A percentile compares a stretch with the other conserved stretches of the same genome.
phyloP scores from a whole-genome alignment of 1,140 invertebrate species.

The Pectinophora gossypiella region DNA sequence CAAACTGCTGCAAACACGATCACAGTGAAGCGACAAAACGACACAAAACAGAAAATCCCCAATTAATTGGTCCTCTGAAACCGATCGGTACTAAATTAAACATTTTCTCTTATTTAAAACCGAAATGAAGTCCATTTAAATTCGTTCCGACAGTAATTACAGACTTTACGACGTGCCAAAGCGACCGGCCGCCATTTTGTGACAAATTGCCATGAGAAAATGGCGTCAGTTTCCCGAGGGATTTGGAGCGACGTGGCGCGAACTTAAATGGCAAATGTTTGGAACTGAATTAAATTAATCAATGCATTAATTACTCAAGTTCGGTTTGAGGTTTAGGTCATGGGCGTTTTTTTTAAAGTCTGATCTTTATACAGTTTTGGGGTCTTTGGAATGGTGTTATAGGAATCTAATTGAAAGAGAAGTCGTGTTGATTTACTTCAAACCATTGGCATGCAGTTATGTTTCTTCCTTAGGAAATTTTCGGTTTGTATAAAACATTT shows the following conservation, averaged over 20 bases:
- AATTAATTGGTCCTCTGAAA: conserved; percentile 63
- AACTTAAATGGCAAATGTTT: conserved; percentile 56
- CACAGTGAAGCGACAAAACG: conserved; percentile 5
- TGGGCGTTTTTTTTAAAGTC: neutral
- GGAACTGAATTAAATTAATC: conserved; percentile 52
- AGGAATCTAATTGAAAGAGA: too few species aligned
- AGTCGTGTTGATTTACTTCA: too few species aligned
- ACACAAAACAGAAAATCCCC: conserved; percentile 45
- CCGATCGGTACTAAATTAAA: conserved; percentile 69
- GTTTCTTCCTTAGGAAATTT: too few species aligned
- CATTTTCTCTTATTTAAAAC: conserved; percentile 74
- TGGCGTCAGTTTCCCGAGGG: conserved; percentile 31
- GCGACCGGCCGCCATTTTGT: conserved; percentile 36
- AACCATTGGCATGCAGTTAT: too few species aligned
- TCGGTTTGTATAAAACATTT: too few species aligned
- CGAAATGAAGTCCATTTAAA: conserved; percentile 72
- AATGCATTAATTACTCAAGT: conserved; percentile 46
- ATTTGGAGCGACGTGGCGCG: conserved; percentile 22
- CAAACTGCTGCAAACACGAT: neutral
- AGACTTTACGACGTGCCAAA: conserved; percentile 69
- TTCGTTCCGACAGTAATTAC: conserved; percentile 67
- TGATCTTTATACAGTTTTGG: too few species aligned
- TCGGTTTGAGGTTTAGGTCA: conserved; percentile 7
- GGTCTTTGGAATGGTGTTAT: too few species aligned
- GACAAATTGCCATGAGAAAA: conserved; percentile 22